A percentile compares a stretch with the other conserved stretches of the same genome.
Conservation (phyloP, 2,797 vertebrate genomes). For the Limosa lapponica region DNA sequence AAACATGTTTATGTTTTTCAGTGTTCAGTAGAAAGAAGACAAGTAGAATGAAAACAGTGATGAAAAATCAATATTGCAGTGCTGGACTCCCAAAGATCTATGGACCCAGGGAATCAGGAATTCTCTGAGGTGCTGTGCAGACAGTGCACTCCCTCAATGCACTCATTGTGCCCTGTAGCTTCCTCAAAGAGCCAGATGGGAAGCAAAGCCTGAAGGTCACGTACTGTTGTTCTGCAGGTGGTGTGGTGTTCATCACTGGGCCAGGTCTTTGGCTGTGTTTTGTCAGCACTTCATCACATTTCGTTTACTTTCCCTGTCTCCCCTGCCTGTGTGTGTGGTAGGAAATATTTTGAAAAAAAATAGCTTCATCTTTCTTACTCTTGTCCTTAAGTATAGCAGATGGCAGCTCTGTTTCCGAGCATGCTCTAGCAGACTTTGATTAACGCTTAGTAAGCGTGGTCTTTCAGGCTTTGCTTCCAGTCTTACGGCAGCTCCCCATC, state of each 20-base stretch:
- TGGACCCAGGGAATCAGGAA: not conserved
- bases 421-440: not conserved
- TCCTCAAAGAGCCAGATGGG: not conserved
- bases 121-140: not conserved
- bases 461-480: not conserved
- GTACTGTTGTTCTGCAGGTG: not conserved
- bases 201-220: not conserved
- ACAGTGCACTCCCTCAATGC: not conserved
- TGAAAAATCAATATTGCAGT: conserved; percentile 5
- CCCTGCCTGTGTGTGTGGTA: not conserved
- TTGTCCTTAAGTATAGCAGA: not conserved
- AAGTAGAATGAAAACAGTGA: not conserved
- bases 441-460: not conserved
- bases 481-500: not conserved
- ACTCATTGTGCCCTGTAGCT: fast-evolving
- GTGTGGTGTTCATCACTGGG: not conserved
- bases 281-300: not conserved
- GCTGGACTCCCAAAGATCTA: not conserved
- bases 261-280: not conserved
- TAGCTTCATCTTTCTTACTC: not conserved
- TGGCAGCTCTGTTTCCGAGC: not conserved
- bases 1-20: not conserved
- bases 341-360: not conserved
- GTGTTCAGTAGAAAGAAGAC: not conserved
- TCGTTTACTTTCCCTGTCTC: not conserved